A percentile compares a stretch with the other conserved stretches of the same genome.
phyloP scores from a whole-genome alignment of 1,140 invertebrate species.

The Scaptodrosophila lebanonensis region DNA sequence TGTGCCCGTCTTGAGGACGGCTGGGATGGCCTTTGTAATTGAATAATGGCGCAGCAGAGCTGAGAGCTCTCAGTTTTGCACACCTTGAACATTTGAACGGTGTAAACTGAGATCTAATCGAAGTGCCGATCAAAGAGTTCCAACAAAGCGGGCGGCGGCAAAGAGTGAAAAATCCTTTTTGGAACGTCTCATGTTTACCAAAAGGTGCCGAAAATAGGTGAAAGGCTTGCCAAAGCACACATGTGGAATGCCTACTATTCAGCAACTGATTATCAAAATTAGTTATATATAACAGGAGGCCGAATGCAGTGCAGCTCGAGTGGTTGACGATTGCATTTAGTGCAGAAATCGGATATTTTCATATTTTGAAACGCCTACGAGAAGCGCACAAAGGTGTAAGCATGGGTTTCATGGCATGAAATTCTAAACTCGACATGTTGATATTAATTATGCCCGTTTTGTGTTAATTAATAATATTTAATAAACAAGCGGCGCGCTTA shows the following conservation, averaged over 20 bases:
- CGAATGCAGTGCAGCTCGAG: slow-evolving; percentile 34
- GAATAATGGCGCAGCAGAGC: slow-evolving; percentile 36
- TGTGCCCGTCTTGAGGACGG: slow-evolving; percentile 26
- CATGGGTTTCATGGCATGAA: slow-evolving; percentile 2
- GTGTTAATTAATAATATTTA: slow-evolving; percentile 67
- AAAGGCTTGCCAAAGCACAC: slow-evolving; percentile 71
- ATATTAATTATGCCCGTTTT: slow-evolving; percentile 26
- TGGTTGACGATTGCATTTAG: slow-evolving; percentile 61
- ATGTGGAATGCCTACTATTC: slow-evolving; percentile 27
- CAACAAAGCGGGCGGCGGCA: neutral
- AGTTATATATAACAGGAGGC: slow-evolving; percentile 33
- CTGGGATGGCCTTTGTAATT: slow-evolving; percentile 35
- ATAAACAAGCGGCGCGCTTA: slow-evolving; percentile 54
- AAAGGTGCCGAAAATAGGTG: slow-evolving; percentile 73
- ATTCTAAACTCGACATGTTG: slow-evolving; percentile 29
- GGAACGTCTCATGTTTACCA: slow-evolving; percentile 65
- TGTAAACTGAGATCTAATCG: slow-evolving; percentile 67
- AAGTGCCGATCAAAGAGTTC: slow-evolving; percentile 37
- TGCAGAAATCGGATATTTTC: slow-evolving; percentile 38
- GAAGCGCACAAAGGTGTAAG: neutral
- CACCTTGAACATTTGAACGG: slow-evolving; percentile 34
- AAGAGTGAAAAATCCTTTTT: slow-evolving; percentile 23
- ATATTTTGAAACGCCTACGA: slow-evolving; percentile 10
- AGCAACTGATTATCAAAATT: slow-evolving; percentile 40
- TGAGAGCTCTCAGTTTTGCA: slow-evolving; percentile 38